Base-by-base conservation (phyloP, 2,888 invertebrate genomes). In the Apoderus coryli region DNA sequence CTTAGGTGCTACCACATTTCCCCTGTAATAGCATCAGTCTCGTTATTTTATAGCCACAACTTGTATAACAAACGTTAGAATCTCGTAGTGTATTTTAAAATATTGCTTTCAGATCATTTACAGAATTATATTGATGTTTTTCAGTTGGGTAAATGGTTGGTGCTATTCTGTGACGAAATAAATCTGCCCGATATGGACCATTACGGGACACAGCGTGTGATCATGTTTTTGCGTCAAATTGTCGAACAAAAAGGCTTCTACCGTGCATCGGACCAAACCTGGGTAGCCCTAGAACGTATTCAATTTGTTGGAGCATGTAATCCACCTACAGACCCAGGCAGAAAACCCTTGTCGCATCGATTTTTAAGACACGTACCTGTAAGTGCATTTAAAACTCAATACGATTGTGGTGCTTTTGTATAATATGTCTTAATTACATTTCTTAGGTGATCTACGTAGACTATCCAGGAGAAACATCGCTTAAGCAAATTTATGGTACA, bases 251-350 rank as follows among this genome's bases (percentile, higher is more conserved):
- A 75, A 54, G 86, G 85, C 49, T 89, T 89, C 63, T 92, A 76
- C 57, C 67, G 89, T 33, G 80, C 86, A 5, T 77, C 75, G 13
- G 95, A 96, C 60, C 93, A 95, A 59, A 80, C 89, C 1, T 96
- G 95, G 92, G 95, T 99, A 1, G 76, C 82, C 27, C 63, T 98
- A 49, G 98, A 99, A 57, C 74, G 98, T 33, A 98, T 98, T 45
- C 98, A 98, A 57, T 98, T 99, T 59, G 98, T 99, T 15, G 98
- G 98, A 10, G 98, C 98, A 35, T 99, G 98, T 60, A 98, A 98
- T 67, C 98, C 98, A 16, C 98, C 98, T 0, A 98, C 98, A 3
- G 98, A 98, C 68, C 96, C 96, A 2, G 96, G 96, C 22, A 74
- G 96, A 40, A 96, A 96, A 59, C 93, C 93, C 3, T 67, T 95